phyloP scores from a whole-genome alignment of 2,797 vertebrate species.

The Scleropages formosus region DNA sequence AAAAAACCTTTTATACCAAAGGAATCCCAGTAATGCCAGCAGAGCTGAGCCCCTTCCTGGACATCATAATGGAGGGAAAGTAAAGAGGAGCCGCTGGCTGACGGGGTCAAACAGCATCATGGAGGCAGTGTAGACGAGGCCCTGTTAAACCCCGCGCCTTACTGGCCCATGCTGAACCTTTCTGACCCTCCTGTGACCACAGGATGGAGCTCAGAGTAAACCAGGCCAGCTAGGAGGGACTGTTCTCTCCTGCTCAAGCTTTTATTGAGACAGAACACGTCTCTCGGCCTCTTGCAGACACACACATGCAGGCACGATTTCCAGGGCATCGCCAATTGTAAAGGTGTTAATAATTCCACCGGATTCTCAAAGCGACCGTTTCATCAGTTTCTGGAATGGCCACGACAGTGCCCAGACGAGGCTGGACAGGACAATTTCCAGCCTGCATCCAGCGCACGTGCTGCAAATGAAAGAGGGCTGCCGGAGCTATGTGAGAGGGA shows the following conservation, averaged over 20 bases:
- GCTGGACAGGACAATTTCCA: constrained; percentile 16
- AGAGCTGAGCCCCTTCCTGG: no score
- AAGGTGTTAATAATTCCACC: neutral
- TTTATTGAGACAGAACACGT: neutral
- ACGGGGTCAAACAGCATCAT: no score
- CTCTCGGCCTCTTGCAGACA: neutral
- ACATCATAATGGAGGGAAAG: no score
- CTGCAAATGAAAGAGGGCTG: constrained; percentile 52
- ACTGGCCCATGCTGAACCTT: no score
- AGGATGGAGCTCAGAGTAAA: neutral
- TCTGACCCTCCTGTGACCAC: neutral
- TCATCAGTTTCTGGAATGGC: neutral
- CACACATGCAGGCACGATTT: neutral
- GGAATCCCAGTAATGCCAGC: no score
- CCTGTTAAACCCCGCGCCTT: no score
- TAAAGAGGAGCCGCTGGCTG: no score
- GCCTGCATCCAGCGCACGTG: neutral
- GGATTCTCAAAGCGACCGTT: neutral
- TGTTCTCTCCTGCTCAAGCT: neutral
- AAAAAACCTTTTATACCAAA: no score
- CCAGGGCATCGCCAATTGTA: neutral
- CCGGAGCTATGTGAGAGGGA: constrained; percentile 56
- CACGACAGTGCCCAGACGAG: neutral
- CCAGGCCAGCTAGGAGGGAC: neutral
- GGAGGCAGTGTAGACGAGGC: no score